Percentiles rank a stretch among this genome's conserved stretches.
Evolutionary conservation across 2,888 invertebrate genomes (phyloP).

Genomic region (Trichopoda pennipes): DNA sequence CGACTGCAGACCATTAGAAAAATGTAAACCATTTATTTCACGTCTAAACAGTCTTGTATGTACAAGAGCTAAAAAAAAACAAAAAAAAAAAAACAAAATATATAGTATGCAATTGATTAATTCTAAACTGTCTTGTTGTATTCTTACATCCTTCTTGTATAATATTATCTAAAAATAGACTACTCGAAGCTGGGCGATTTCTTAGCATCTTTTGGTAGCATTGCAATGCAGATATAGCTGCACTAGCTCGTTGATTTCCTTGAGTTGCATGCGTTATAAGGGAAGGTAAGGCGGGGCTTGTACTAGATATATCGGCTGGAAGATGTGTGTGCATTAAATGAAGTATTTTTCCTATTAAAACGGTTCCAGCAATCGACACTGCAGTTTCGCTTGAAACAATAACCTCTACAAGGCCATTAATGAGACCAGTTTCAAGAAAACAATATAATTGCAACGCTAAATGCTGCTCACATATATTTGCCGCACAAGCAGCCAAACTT

Average conservation of each 20-base stretch:
- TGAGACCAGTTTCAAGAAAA: conserved; percentile 91
- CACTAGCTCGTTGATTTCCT: conserved; percentile 90
- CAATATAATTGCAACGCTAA: conserved; percentile 92
- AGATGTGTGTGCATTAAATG: conserved; percentile 92
- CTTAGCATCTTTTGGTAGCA: conserved; percentile 90
- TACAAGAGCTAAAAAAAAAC: conserved; percentile 77
- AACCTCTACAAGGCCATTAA: conserved; percentile 95
- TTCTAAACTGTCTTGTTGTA: neutral
- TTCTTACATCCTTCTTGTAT: conserved; percentile 83
- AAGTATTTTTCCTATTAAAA: conserved; percentile 92
- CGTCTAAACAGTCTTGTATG: conserved; percentile 80
- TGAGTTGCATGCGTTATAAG: conserved; percentile 89
- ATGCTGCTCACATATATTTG: conserved; percentile 95
- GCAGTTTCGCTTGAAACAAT: conserved; percentile 91
- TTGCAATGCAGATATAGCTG: conserved; percentile 90
- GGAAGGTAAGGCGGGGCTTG: conserved; percentile 91
- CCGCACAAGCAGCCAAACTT: conserved; percentile 90
- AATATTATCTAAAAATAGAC: conserved; percentile 91
- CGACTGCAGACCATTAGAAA: conserved; percentile 53
- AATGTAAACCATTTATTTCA: conserved; percentile 76
- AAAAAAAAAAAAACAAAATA: neutral
- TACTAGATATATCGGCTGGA: conserved; percentile 92
- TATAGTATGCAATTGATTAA: neutral
- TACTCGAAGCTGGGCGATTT: conserved; percentile 89
- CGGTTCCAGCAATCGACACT: conserved; percentile 94